Evolutionary conservation across 2,113 vertebrate species (phyloP), one percentile per base, ranked within the genome.

Genomic region (Cyanoderma ruficeps): DNA sequence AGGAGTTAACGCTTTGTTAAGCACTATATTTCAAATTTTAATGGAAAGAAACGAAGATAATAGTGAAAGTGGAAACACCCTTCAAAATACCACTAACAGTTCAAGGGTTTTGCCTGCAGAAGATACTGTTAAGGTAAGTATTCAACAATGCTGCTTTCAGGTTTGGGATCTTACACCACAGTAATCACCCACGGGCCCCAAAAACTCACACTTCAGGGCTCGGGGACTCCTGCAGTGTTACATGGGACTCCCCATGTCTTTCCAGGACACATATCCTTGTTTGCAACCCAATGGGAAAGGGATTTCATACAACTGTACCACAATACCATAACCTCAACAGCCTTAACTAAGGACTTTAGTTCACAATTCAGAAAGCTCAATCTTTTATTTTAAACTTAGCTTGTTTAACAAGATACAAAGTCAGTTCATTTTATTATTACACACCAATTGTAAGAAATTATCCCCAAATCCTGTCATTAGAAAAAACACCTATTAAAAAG

Each of bases 111-210:
- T 84, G 56, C 35, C 27, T 75, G 39, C 57, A 87, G 61, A 90
- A 84, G 49, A 31, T 56, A 20, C 33, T 11, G 6, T 35, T 28
- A 30, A 27, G 57, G 49, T 19, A 46, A 74, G 64, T 11, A 18
- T n/a, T 71, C 41, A 28, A 17, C 10, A 2, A 7, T 0, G 0
- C 9, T 49, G 18, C 46, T 76, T 33, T 76, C 82, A 70, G 50
- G 42, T 46, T 80, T 65, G 49, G 25, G 46, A 27, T 64, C 42
- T 47, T 44, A 46, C 27, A 55, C 16, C 15, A 10, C 1, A 9
- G 25, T 44, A 57, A 46, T 46, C n/a, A 50, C 31, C 50, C 0
- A 61, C 2, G 9, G n/a, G n/a, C 46, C 52, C 50, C 57, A 57
- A 41, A 13, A 68, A 6, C 12, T 83, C 41, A 21, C 28, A 52